Conservation (phyloP, 1,140 invertebrate species). For the Monomorium pharaonis region DNA sequence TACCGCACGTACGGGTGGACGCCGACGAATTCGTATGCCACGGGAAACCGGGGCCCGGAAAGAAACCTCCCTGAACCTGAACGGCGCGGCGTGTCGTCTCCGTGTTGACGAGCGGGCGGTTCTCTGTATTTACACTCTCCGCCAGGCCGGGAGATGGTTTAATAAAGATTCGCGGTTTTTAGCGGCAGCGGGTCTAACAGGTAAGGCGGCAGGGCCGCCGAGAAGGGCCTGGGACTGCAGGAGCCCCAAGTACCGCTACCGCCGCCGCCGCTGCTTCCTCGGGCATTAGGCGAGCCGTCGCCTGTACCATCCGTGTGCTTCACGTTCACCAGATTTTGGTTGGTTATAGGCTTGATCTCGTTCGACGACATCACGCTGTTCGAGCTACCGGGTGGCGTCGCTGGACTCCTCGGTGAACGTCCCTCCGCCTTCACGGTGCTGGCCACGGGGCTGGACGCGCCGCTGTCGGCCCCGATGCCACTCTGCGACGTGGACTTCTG, state of each 20-base stretch:
- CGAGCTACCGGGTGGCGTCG: conserved; percentile 78
- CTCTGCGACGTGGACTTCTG: conserved; percentile 87
- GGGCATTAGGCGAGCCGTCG: conserved; percentile 78
- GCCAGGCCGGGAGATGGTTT: conserved; percentile 62
- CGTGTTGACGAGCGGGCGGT: background rate
- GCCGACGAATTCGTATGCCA: background rate
- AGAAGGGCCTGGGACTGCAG: conserved; percentile 83
- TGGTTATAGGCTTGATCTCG: conserved; percentile 81
- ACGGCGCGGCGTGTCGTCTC: conserved; percentile 16
- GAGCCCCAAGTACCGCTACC: conserved; percentile 80
- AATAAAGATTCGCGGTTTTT: conserved; percentile 84
- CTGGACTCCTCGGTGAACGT: conserved; percentile 82
- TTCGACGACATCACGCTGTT: conserved; percentile 78
- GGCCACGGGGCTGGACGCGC: conserved; percentile 75
- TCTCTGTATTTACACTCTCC: conserved; percentile 65
- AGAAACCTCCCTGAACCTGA: conserved; percentile 44
- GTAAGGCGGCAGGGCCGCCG: conserved; percentile 81
- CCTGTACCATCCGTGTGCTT: conserved; percentile 69
- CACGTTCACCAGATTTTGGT: conserved; percentile 74
- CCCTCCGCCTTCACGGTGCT: conserved; percentile 81
- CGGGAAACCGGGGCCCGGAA: background rate
- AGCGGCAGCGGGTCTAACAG: conserved; percentile 83
- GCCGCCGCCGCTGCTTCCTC: conserved; percentile 69
- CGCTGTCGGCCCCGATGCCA: conserved; percentile 74
- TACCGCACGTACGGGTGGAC: background rate